Evolutionary conservation across 2,888 invertebrate genomes (phyloP), one percentile per base, ranked within the genome.

Genomic region (Seira ritae): DNA sequence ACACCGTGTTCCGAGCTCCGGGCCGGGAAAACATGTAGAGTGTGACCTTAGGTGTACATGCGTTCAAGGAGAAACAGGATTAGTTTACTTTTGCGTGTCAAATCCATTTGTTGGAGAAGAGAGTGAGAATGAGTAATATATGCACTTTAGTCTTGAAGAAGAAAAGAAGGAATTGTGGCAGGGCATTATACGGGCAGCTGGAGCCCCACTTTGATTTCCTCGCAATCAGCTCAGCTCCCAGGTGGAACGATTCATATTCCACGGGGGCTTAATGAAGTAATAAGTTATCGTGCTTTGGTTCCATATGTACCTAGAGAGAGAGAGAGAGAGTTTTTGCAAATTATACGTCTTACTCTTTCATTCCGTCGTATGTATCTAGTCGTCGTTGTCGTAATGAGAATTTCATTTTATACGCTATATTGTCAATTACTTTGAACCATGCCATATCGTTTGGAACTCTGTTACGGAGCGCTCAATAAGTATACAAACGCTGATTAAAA

Each of bases 11-110:
- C 55, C 3, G 17, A n/a, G 55, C 55, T 55, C 12, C 3, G 15
- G 15, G 55, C 2, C 12, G 12, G 55, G 3, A 55, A 8, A 31
- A n/a, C 55, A 55, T 3, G 55, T 12, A 55, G 31, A n/a, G 3
- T 55, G 55, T 55, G 55, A 55, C 55, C 55, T 55, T 55, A 55
- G 55, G 55, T 15, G 6, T 55, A 55, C 17, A 55, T 17, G 15
- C 55, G 31, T 55, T 55, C 55, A n/a, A 55, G 55, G 55, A 55
- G 15, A 55, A 55, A 31, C 31, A 31, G 31, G 55, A 55, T 55
- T 55, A 55, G 55, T 55, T 55, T 55, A 55, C n/a, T 55, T 55
- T 55, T 55, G 55, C 55, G 55, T 55, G 55, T 55, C 55, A 55
- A 55, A 55, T 55, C 55, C 55, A 55, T 55, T 55, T 12, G 55